Percentiles rank a stretch among this genome's conserved stretches.
Conservation (phyloP, 2,888 invertebrate genomes). For the Pristionchus maxplancki region DNA sequence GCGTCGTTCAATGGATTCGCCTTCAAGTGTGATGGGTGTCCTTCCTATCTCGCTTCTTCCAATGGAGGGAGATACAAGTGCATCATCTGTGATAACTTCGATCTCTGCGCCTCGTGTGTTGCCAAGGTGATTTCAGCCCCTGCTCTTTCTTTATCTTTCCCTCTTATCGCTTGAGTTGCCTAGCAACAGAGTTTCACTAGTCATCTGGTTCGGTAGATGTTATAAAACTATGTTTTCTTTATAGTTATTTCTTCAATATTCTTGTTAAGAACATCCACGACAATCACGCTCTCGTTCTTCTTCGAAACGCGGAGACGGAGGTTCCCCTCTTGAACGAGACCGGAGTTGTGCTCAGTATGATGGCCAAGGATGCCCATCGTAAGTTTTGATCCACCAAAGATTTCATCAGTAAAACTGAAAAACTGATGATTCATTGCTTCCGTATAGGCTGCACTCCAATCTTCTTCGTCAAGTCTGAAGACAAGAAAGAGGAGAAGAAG, state of each 20-base stretch:
- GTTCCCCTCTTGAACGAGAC: background rate
- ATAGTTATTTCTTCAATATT: too few relatives aligned
- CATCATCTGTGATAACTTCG: conserved; percentile 43
- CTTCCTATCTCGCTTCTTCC: background rate
- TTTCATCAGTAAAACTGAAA: background rate
- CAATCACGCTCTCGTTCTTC: background rate
- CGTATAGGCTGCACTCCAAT: background rate
- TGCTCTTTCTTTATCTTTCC: too few relatives aligned
- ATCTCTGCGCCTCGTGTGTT: background rate
- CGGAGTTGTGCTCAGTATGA: background rate
- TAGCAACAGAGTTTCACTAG: too few relatives aligned
- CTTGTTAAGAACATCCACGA: background rate
- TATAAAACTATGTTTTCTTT: too few relatives aligned
- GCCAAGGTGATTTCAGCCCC: conserved; percentile 10
- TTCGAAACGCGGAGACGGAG: background rate
- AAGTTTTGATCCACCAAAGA: background rate
- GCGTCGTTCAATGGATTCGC: background rate
- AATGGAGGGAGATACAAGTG: conserved; percentile 40
- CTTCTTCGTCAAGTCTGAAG: background rate
- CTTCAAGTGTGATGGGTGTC: background rate
- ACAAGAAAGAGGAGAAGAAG: background rate
- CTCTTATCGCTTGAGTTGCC: too few relatives aligned
- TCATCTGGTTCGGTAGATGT: too few relatives aligned
- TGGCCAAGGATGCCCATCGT: background rate
- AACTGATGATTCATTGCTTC: background rate